Evolutionary conservation across 2,113 vertebrate species (phyloP).

Genomic region (Uropsilus gracilis): DNA sequence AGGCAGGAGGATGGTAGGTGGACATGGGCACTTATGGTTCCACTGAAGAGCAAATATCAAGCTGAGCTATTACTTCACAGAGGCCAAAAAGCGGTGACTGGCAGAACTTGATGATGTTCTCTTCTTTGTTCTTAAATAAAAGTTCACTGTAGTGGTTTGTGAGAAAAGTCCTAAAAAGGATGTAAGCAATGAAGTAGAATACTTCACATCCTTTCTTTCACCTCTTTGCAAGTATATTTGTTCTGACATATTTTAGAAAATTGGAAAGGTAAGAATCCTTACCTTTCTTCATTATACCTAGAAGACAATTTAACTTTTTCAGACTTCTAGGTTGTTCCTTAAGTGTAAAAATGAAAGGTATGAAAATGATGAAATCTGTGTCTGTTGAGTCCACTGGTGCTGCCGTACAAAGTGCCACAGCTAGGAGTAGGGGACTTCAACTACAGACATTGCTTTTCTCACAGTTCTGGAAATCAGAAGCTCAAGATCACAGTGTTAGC

Average conservation of each 20-base stretch:
- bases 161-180: neutral
- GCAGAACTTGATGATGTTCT: neutral
- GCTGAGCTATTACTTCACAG: neutral
- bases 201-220: neutral
- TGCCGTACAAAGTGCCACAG: too few species aligned
- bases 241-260: conserved; percentile 1
- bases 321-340: neutral
- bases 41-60: conserved; percentile 16
- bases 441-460: neutral
- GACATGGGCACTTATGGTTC: neutral
- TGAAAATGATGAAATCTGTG: neutral
- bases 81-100: neutral
- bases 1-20: neutral
- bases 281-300: neutral
- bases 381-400: neutral
- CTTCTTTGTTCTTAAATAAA: neutral
- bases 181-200: neutral
- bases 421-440: too few species aligned
- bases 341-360: neutral
- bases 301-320: neutral
- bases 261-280: neutral
- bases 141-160: neutral
- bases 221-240: neutral
- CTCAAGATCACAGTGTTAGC: neutral
- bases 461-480: neutral